These are phyloP conservation scores for Cabera pusaria DNA, from an alignment of 2,888 invertebrate species.

Conservation along the genomic window DNA sequence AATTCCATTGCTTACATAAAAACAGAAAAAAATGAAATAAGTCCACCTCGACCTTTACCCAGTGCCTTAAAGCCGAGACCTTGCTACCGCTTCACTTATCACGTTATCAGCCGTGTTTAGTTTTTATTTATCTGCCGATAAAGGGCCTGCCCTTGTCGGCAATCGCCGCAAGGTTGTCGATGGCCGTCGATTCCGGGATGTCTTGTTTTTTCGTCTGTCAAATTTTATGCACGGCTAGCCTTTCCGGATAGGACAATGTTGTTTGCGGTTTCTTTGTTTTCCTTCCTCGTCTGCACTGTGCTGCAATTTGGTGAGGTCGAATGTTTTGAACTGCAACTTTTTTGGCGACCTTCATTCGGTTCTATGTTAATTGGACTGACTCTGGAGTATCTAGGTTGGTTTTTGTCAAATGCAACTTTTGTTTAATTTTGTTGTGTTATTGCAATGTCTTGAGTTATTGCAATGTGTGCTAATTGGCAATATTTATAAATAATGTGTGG, in stretches of 20 bases:
- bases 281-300: slow-evolving; percentile 61
- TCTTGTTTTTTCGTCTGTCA: slow-evolving; percentile 48
- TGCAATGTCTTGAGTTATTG: too few relatives aligned
- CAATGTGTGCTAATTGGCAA: too few relatives aligned
- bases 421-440: neutral
- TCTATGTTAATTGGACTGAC: slow-evolving; percentile 15
- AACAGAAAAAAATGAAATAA: slow-evolving; percentile 34
- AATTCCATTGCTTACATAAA: slow-evolving; percentile 38
- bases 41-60: slow-evolving; percentile 70
- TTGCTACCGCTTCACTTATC: slow-evolving; percentile 55
- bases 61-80: slow-evolving; percentile 59
- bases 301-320: slow-evolving; percentile 45
- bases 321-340: slow-evolving; percentile 26
- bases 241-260: slow-evolving; percentile 47
- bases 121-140: slow-evolving; percentile 63
- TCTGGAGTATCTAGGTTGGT: slow-evolving; percentile 12
- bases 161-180: slow-evolving; percentile 51
- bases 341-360: slow-evolving; percentile 25
- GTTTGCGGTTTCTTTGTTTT: slow-evolving; percentile 36
- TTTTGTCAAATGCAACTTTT: slow-evolving; percentile 13
- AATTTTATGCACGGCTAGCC: slow-evolving; percentile 59
- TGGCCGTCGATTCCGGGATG: slow-evolving; percentile 52
- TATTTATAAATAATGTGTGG: too few relatives aligned
- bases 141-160: slow-evolving; percentile 68
- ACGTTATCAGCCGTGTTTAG: slow-evolving; percentile 57